Evolutionary conservation across 2,113 vertebrate species (phyloP), one percentile per base, ranked within the genome.

Genomic region (Solea solea): DNA sequence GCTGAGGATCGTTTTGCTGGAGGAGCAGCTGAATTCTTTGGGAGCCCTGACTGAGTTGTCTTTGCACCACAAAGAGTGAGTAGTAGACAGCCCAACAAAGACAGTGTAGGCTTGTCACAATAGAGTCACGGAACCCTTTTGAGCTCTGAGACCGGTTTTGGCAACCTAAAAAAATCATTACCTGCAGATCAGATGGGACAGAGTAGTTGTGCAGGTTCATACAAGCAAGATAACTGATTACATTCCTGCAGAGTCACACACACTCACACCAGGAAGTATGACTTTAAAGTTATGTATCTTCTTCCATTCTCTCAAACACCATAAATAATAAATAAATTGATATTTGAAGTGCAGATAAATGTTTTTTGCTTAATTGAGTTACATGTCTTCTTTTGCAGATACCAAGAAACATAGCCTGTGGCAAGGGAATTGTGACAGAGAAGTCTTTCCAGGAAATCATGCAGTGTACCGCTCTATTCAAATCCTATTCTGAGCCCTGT

Each of bases 1-100:
- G 1, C 79, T 96, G 64, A 90, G 92, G 52, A 95, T 96, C 9
- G 8, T 64, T 0, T 94, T 93, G 0, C 85, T 97, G 84, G 94
- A 97, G 79, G 89, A 94, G 80, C 94, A 94, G 82, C 84, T 96
- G 64, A 91, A 25, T 0, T 69, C 86, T 0, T 13, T 86, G 71
- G 92, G 87, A 21, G 86, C 89, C 1, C 72, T 83, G 88, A 76
- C 86, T 0, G 81, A 89, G 34, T 54, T 83, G 64, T 64, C 68
- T 15, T 21, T 82, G 1, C 69, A 79, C 44, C 70, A 91, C 45
- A 81, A 5, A 69, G 51, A 84, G 93, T 95, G 64, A 93, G 92
- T 85, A 93, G 92, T 84, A 9, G n/a, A 49, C 52, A 16, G 27
- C 21, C 14, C 34, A 54, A 15, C 46, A 10, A 7, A 52, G n/a